phyloP scores from a whole-genome alignment of 2,113 vertebrate species.

The Butorides virescens region DNA sequence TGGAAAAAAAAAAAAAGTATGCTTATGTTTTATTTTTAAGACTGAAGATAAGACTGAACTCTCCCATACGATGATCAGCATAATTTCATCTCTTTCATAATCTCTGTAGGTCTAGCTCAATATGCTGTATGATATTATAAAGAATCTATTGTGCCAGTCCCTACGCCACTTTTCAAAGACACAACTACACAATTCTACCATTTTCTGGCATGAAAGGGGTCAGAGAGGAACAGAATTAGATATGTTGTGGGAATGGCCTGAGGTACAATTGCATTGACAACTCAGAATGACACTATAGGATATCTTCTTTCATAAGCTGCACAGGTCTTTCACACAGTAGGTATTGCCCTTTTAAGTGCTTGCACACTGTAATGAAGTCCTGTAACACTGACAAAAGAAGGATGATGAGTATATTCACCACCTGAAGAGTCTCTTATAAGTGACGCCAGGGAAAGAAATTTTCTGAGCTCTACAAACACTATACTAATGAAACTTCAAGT shows the following conservation, averaged over 20 bases:
- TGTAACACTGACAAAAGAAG: not conserved
- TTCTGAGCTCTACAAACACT: not conserved
- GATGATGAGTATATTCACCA: slow-evolving; percentile 32
- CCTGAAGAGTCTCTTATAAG: slow-evolving; percentile 16
- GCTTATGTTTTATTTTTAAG: not conserved
- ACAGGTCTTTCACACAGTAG: not conserved
- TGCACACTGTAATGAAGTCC: slow-evolving; percentile 32
- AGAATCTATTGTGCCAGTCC: not conserved
- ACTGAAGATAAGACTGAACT: not conserved
- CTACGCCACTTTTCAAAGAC: slow-evolving; percentile 29
- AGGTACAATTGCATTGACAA: not conserved
- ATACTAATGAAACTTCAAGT: not conserved
- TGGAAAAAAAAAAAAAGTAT: accelerated
- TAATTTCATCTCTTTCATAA: slow-evolving; percentile 1
- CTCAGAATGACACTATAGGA: not conserved
- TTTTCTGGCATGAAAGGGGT: slow-evolving; percentile 26
- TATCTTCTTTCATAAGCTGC: not conserved
- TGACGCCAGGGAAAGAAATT: not conserved
- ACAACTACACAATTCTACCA: not conserved
- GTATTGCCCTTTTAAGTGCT: slow-evolving; percentile 1
- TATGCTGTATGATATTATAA: not conserved
- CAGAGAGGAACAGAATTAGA: slow-evolving; percentile 20
- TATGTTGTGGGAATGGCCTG: slow-evolving; percentile 54
- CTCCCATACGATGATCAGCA: not conserved
- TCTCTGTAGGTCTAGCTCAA: not conserved